Evolutionary conservation across 2,797 vertebrate species (phyloP).

Genomic region (Steatocranus sp.): DNA sequence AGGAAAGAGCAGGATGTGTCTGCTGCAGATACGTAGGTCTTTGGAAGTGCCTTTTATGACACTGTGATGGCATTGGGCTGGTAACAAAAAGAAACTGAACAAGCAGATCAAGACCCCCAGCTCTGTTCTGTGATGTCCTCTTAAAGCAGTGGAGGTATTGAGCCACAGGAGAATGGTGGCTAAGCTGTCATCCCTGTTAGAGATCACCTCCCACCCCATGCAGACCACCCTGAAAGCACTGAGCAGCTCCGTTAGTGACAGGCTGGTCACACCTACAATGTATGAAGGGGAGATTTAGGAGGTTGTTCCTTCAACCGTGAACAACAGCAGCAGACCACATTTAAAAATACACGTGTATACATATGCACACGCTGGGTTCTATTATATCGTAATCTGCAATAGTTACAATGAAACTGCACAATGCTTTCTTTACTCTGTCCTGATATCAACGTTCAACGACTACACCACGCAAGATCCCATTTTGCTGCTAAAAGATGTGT

Average conservation of each 20-base stretch:
- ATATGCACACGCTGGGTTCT: neutral
- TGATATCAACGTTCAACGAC: neutral
- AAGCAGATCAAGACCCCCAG: neutral
- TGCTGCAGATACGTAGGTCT: neutral
- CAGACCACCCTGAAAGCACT: neutral
- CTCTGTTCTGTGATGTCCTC: neutral
- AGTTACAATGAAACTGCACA: neutral
- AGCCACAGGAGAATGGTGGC: neutral
- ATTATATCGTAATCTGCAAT: neutral
- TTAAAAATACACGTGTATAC: neutral
- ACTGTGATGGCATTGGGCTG: neutral
- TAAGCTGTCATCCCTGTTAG: neutral
- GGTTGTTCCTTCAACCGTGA: neutral
- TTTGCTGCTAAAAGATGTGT: neutral
- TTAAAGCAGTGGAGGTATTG: neutral
- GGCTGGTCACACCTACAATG: neutral
- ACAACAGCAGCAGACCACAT: neutral
- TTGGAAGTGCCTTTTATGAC: neutral
- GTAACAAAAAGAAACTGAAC: neutral
- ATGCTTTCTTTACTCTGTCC: neutral
- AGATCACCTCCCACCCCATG: neutral
- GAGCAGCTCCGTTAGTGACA: neutral
- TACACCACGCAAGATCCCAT: neutral
- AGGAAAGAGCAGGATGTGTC: neutral
- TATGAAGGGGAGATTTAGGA: neutral